Conservation (phyloP, 2,797 vertebrate genomes). For the Anabacerthia variegaticeps region DNA sequence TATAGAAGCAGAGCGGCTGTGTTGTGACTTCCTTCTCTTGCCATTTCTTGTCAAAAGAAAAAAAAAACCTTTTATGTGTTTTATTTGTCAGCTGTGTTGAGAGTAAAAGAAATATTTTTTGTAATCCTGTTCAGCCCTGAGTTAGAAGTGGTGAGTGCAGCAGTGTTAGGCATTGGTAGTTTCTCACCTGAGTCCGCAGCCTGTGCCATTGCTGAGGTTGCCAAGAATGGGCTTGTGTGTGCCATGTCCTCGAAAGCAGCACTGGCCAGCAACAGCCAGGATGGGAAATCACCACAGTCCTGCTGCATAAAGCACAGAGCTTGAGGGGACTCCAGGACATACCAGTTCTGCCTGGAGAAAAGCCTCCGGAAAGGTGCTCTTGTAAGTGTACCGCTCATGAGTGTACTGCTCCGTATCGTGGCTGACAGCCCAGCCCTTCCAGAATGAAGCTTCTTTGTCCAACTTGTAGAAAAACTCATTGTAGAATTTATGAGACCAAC, state of each 20-base stretch:
- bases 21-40: background rate
- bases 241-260: background rate
- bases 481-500: background rate
- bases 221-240: fast-evolving
- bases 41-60: background rate
- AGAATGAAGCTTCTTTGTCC: background rate
- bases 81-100: background rate
- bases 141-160: background rate
- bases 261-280: background rate
- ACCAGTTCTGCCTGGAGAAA: background rate
- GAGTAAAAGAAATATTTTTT: background rate
- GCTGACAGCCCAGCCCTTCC: background rate
- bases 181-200: background rate
- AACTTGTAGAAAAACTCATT: background rate
- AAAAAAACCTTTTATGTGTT: background rate
- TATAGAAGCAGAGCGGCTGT: background rate
- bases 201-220: background rate
- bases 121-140: background rate
- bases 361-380: background rate
- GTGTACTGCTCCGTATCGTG: too few species aligned
- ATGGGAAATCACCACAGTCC: background rate
- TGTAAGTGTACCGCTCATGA: background rate
- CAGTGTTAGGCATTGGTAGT: background rate
- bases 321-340: background rate
- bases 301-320: background rate